Evolutionary conservation across 2,113 vertebrate species (phyloP).

Genomic region (Podarcis cretensis): DNA sequence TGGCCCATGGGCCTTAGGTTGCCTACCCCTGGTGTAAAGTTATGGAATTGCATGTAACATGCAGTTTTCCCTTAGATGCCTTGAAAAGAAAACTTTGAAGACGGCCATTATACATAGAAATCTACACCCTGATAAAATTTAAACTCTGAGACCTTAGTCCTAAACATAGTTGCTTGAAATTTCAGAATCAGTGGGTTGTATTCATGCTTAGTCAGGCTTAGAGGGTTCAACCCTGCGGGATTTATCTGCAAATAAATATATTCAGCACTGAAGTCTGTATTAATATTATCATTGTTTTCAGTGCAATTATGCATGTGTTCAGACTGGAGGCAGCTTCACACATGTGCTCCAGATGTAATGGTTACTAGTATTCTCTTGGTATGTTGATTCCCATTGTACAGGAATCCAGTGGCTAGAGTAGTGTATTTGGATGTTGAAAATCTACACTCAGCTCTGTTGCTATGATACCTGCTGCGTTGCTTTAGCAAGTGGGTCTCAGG

Average conservation of each 20-base stretch:
- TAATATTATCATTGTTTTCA: neutral
- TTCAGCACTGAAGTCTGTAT: neutral
- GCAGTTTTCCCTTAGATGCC: neutral
- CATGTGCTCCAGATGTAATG: slow-evolving; percentile 9
- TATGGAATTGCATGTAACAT: neutral
- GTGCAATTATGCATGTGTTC: neutral
- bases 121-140: neutral
- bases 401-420: neutral
- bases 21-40: too few species aligned
- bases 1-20: too few species aligned
- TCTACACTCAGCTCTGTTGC: neutral
- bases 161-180: neutral
- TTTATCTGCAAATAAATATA: neutral
- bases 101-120: neutral
- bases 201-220: neutral
- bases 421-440: neutral
- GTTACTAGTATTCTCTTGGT: neutral
- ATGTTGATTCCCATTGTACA: neutral
- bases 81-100: neutral
- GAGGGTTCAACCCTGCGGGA: neutral
- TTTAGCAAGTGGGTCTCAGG: neutral
- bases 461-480: neutral
- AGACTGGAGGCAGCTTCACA: neutral
- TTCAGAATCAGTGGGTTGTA: neutral
- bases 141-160: neutral